Evolutionary conservation across 2,113 vertebrate genomes (phyloP).

Genomic region (Colossoma macropomum): DNA sequence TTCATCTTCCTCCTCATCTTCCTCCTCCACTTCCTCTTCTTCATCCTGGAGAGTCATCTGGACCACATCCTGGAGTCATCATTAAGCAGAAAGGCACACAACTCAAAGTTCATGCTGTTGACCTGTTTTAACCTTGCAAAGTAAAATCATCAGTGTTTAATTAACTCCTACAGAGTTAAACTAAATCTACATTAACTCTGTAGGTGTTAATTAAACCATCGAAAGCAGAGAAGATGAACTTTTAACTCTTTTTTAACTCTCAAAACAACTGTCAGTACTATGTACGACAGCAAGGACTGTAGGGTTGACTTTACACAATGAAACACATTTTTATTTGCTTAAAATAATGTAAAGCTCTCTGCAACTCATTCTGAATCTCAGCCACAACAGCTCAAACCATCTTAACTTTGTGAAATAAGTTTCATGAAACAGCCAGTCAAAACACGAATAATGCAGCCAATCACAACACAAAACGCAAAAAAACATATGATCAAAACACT

Average conservation of each 20-base stretch:
- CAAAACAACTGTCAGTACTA: too few relatives aligned
- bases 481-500: too few relatives aligned
- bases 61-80: conserved; percentile 76
- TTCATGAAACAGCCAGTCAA: too few relatives aligned
- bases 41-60: conserved; percentile 93
- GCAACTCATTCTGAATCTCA: too few relatives aligned
- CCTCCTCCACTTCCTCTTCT: conserved; percentile 71
- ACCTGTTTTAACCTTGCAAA: not conserved
- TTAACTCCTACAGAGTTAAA: conserved; percentile 18
- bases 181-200: not conserved
- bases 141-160: conserved; percentile 6
- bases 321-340: too few relatives aligned
- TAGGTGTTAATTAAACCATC: conserved; percentile 26
- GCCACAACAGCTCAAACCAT: too few relatives aligned
- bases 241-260: not conserved
- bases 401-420: too few relatives aligned
- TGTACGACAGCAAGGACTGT: too few relatives aligned
- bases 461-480: too few relatives aligned
- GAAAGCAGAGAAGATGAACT: not conserved
- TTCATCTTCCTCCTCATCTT: conserved; percentile 77
- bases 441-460: too few relatives aligned
- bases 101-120: not conserved
- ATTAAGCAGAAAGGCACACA: conserved; percentile 54
- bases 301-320: too few relatives aligned
- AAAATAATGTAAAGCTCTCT: too few relatives aligned